Evolutionary conservation across 37 sponge, comb jelly and placozoan species (phyloP).

Genomic region (Chondrosia reniformis): DNA sequence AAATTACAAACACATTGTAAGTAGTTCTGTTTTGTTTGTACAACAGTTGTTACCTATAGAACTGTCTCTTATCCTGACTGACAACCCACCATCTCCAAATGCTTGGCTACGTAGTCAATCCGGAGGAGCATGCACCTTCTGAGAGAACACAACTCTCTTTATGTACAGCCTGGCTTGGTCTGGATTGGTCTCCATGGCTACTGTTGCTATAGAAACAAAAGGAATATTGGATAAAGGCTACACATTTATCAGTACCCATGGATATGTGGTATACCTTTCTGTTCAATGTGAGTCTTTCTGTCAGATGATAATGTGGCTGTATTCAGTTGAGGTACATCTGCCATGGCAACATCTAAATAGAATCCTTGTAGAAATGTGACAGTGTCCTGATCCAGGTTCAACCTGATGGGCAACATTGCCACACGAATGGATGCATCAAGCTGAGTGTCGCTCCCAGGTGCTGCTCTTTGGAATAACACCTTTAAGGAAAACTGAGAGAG

Average conservation of each 20-base stretch:
- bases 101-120: constrained; percentile 88
- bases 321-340: background rate
- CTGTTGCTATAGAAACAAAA: too few species aligned
- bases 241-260: too few species aligned
- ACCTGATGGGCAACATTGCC: constrained; percentile 78
- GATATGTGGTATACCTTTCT: too few species aligned
- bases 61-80: too few species aligned
- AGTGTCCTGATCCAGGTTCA: constrained; percentile 95
- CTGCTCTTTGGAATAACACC: constrained; percentile 61
- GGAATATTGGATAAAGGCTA: too few species aligned
- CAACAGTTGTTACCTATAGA: too few species aligned
- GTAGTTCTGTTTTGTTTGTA: too few species aligned
- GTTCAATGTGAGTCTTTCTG: too few species aligned
- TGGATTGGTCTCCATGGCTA: too few species aligned
- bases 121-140: constrained; percentile 84
- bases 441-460: constrained; percentile 17
- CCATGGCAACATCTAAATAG: constrained; percentile 45
- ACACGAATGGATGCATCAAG: constrained; percentile 71
- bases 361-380: constrained; percentile 76
- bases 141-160: constrained; percentile 80
- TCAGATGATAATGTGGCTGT: too few species aligned
- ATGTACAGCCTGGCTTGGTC: constrained; percentile 23
- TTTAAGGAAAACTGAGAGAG: constrained; percentile 65
- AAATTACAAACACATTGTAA: too few species aligned
- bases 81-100: constrained; percentile 67